Percentiles rank a stretch among this genome's conserved stretches.
Evolutionary conservation across 2,113 vertebrate genomes (phyloP).

Genomic region (Apus apus): DNA sequence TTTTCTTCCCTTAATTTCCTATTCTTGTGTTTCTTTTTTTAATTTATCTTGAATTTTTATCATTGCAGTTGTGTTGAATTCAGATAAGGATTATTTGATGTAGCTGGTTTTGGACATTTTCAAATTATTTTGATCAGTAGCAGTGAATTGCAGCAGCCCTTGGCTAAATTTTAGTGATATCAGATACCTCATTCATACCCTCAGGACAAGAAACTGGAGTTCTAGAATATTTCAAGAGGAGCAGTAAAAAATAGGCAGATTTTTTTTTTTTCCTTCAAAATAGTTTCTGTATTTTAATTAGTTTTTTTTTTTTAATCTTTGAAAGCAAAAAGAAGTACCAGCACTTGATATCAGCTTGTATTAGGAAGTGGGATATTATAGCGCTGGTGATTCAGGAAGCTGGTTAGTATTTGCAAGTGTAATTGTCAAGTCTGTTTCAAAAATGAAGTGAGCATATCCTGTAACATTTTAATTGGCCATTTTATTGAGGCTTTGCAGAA

Average conservation of each 20-base stretch:
- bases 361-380: not conserved
- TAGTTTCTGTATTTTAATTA: not conserved
- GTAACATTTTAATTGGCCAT: not conserved
- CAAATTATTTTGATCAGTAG: not conserved
- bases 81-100: not conserved
- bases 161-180: not conserved
- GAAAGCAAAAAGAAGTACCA: not conserved
- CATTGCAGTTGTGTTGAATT: not conserved
- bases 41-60: not conserved
- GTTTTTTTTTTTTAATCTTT: not conserved
- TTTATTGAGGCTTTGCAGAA: not conserved
- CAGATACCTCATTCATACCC: not conserved
- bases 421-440: not conserved
- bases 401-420: not conserved
- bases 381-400: not conserved
- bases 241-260: not conserved
- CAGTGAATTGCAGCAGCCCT: not conserved
- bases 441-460: not conserved
- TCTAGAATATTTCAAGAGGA: not conserved
- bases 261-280: not conserved
- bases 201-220: not conserved
- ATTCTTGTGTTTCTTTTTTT: not conserved
- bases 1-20: not conserved
- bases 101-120: not conserved
- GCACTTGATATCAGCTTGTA: not conserved